A percentile compares a stretch with the other conserved stretches of the same genome.
Conservation (phyloP, 92 coral and sea anemone genomes). For the Epizoanthus rinbou region DNA sequence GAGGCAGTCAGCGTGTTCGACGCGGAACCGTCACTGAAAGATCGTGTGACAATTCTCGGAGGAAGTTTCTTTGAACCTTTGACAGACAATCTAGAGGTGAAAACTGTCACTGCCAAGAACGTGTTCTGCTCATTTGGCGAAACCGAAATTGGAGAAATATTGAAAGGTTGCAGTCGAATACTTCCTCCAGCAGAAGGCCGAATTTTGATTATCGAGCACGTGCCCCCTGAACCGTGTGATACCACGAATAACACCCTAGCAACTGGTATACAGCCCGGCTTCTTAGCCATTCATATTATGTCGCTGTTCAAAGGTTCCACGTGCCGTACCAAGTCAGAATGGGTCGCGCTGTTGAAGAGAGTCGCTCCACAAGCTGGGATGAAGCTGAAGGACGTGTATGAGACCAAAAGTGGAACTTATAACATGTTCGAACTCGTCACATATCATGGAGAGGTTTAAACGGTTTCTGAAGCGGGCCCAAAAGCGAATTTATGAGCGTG, state of each 20-base stretch:
- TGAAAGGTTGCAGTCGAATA: background rate
- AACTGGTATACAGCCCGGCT: background rate
- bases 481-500: too few species aligned
- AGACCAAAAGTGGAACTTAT: background rate
- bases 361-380: conserved; percentile 6
- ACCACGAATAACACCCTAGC: background rate
- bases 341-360: background rate
- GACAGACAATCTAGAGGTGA: background rate
- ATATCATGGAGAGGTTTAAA: too few species aligned
- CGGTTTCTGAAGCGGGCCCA: too few species aligned
- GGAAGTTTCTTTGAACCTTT: conserved; percentile 2
- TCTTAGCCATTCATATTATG: conserved; percentile 5
- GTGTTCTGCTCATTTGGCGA: conserved; percentile 6
- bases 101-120: background rate
- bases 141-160: background rate
- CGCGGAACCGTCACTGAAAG: background rate
- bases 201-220: conserved; percentile 1
- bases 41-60: background rate
- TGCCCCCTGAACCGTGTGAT: conserved; percentile 13
- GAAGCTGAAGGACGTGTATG: background rate
- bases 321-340: conserved; percentile 1
- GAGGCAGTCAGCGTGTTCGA: background rate
- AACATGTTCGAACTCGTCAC: conserved; percentile 11
- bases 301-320: background rate
- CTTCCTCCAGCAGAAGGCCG: background rate